Percentiles rank a stretch among this genome's conserved stretches.
These are phyloP conservation scores for Drosophila mauritiana DNA, from an alignment of 1,140 invertebrate genomes.

Conservation along the genomic window DNA sequence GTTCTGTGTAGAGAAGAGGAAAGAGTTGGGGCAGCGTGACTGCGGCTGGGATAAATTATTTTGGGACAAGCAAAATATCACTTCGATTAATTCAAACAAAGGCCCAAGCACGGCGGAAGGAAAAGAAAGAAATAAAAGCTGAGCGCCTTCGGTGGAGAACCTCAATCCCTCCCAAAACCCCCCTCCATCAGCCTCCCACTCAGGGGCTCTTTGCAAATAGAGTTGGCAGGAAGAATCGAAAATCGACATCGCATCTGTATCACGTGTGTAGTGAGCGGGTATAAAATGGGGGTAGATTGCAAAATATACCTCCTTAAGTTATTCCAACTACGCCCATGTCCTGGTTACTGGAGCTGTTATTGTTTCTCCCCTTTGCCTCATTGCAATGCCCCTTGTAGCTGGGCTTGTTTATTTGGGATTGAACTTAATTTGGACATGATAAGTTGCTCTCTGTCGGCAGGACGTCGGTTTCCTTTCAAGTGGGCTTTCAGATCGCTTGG, in stretches of 20 bases:
- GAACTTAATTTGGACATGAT: constrained; percentile 82
- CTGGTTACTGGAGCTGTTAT: not conserved
- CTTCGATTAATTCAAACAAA: constrained; percentile 83
- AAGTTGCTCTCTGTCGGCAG: constrained; percentile 64
- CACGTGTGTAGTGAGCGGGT: not conserved
- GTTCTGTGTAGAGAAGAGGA: constrained; percentile 5
- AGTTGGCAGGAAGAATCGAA: constrained; percentile 42
- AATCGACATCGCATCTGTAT: constrained; percentile 5
- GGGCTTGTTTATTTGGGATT: constrained; percentile 75
- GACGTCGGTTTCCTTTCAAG: constrained; percentile 58
- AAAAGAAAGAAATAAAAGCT: not conserved
- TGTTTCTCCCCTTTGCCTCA: constrained; percentile 1
- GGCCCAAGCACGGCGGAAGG: constrained; percentile 28
- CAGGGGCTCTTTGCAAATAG: constrained; percentile 55
- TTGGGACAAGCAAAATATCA: constrained; percentile 83
- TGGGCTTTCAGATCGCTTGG: not conserved
- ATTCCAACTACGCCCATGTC: not conserved
- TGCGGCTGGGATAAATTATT: constrained; percentile 72
- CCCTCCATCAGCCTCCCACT: constrained; percentile 23
- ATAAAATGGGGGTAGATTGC: not conserved
- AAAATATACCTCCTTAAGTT: not conserved
- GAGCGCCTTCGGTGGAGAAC: not conserved
- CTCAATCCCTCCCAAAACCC: not conserved
- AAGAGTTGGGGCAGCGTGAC: constrained; percentile 18
- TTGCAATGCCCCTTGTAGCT: constrained; percentile 19